A percentile compares a stretch with the other conserved stretches of the same genome.
phyloP scores from a whole-genome alignment of 2,797 vertebrate species.

The Furcifer pardalis region DNA sequence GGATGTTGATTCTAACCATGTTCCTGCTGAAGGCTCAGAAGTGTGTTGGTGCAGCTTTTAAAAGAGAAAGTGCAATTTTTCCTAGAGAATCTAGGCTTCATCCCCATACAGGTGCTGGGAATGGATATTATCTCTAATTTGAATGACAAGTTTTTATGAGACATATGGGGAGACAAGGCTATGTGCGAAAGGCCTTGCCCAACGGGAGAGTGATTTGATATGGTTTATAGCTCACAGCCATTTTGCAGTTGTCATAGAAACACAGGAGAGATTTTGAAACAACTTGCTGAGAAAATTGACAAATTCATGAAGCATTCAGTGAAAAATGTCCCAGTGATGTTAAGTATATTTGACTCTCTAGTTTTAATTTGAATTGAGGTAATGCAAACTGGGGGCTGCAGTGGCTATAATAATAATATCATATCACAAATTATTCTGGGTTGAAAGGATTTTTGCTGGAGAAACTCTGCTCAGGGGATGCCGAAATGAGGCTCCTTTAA shows the following conservation, averaged over 20 bases:
- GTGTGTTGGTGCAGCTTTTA: neutral
- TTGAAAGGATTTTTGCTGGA: no score
- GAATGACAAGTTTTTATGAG: constrained; percentile 12
- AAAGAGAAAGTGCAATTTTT: neutral
- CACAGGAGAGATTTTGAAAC: neutral
- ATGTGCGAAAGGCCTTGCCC: constrained; percentile 22
- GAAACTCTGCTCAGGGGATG: no score
- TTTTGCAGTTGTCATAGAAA: constrained; percentile 53
- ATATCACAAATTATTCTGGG: no score
- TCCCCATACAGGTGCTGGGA: neutral
- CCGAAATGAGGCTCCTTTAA: no score
- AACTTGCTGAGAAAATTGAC: constrained; percentile 30
- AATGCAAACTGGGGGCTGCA: constrained; percentile 15
- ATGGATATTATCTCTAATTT: neutral
- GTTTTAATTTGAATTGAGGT: constrained; percentile 26
- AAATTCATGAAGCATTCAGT: constrained; percentile 37
- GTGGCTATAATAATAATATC: no score
- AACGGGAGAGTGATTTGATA: constrained; percentile 22
- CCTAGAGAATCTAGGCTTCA: constrained; percentile 20
- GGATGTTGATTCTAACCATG: neutral
- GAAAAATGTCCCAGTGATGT: neutral
- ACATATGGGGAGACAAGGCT: constrained; percentile 11
- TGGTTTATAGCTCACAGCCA: constrained; percentile 39
- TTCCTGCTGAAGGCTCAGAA: neutral
- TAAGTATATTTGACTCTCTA: constrained; percentile 19